These are phyloP conservation scores for Steinernema hermaphroditum DNA, from an alignment of 2,888 invertebrate genomes.

Conservation along the genomic window DNA sequence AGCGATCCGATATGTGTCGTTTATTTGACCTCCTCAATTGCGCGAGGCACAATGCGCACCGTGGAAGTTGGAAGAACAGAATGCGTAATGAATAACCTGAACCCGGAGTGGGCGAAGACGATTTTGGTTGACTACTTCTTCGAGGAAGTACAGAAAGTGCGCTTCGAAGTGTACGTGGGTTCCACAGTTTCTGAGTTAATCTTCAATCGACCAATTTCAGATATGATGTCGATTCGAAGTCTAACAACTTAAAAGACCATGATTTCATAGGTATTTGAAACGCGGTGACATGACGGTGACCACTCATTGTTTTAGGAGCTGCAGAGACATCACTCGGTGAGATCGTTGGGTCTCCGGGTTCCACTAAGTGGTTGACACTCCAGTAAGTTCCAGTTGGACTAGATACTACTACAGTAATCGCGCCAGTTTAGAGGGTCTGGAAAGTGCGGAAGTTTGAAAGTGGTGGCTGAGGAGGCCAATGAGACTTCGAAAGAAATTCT, in stretches of 20 bases:
- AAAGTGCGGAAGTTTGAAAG: conserved; percentile 35
- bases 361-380: conserved; percentile 1
- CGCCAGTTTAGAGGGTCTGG: neutral
- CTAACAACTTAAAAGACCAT: conserved; percentile 26
- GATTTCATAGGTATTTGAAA: conserved; percentile 51
- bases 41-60: neutral
- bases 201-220: conserved; percentile 35
- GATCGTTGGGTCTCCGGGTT: neutral
- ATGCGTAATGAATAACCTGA: conserved; percentile 69
- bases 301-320: too few species aligned
- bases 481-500: conserved; percentile 47
- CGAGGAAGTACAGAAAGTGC: conserved; percentile 58
- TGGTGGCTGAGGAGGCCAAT: conserved; percentile 54
- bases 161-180: conserved; percentile 66
- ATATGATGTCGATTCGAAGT: conserved; percentile 20
- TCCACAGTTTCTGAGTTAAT: conserved; percentile 11
- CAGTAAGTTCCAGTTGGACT: neutral
- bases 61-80: conserved; percentile 63
- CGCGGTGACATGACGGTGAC: too few species aligned
- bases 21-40: conserved; percentile 36
- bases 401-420: too few species aligned
- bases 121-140: conserved; percentile 67
- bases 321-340: conserved; percentile 10
- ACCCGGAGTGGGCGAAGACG: conserved; percentile 72
- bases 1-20: conserved; percentile 61